Conservation (phyloP, 2,797 vertebrate species). For the Artibeus lituratus region DNA sequence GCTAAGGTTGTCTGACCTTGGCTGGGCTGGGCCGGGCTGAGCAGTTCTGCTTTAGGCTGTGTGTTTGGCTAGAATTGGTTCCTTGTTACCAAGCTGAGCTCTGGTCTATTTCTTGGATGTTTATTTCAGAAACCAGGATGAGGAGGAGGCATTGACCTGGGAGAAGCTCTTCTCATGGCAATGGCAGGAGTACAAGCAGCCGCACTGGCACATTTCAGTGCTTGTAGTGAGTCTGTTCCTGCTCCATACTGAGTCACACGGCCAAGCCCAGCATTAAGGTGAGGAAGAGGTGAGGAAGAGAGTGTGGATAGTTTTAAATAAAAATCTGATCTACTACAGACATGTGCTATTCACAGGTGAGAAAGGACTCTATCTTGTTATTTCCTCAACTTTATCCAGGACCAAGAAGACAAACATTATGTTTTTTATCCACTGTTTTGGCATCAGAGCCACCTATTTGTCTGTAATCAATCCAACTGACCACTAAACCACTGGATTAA, state of each 20-base stretch:
- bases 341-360: background rate
- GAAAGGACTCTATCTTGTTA: background rate
- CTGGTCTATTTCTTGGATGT: background rate
- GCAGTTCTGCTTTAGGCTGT: background rate
- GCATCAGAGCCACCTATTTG: background rate
- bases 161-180: background rate
- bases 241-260: background rate
- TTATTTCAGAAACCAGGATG: background rate
- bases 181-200: too few species aligned
- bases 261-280: background rate
- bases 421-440: background rate
- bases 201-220: background rate
- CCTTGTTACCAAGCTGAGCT: background rate
- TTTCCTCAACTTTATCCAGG: background rate
- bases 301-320: background rate
- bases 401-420: background rate
- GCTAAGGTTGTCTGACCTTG: background rate
- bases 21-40: background rate
- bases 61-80: background rate
- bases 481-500: background rate
- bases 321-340: background rate
- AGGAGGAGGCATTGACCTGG: background rate
- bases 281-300: background rate
- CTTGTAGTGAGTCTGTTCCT: background rate
- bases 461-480: background rate